Percentiles rank a stretch among this genome's conserved stretches.
Evolutionary conservation across 2,113 vertebrate genomes (phyloP).

Genomic region (Trematocara zebra): DNA sequence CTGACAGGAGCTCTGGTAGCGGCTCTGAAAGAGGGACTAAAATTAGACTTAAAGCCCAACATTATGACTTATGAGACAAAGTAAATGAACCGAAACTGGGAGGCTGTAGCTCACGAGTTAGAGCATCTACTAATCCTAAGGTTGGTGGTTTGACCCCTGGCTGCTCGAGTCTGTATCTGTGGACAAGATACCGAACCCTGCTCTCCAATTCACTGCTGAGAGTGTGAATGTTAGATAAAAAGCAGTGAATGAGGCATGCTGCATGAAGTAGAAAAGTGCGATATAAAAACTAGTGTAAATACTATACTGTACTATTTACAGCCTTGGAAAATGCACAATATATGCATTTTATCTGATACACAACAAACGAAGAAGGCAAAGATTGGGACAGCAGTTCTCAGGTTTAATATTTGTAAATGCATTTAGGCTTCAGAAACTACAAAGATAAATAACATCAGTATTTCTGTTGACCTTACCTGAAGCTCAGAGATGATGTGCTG

Average conservation of each 20-base stretch:
- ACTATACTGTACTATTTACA: neutral
- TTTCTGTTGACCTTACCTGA: conserved; percentile 67
- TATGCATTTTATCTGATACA: neutral
- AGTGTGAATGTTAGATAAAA: neutral
- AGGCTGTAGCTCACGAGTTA: neutral
- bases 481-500: conserved; percentile 79
- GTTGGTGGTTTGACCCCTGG: neutral
- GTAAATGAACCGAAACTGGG: accelerated
- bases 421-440: neutral
- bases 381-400: neutral
- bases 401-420: neutral
- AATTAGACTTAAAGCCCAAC: neutral
- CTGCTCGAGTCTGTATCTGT: neutral
- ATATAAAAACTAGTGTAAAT: neutral
- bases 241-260: neutral
- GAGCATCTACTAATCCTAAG: neutral
- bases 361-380: neutral
- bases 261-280: accelerated
- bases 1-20: neutral
- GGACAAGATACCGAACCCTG: neutral
- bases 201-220: neutral
- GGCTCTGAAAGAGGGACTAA: neutral
- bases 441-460: neutral
- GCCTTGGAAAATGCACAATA: neutral
- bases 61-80: neutral